These are phyloP conservation scores for Heterodera carotae DNA, from an alignment of 1,140 invertebrate species.

Conservation along the genomic window DNA sequence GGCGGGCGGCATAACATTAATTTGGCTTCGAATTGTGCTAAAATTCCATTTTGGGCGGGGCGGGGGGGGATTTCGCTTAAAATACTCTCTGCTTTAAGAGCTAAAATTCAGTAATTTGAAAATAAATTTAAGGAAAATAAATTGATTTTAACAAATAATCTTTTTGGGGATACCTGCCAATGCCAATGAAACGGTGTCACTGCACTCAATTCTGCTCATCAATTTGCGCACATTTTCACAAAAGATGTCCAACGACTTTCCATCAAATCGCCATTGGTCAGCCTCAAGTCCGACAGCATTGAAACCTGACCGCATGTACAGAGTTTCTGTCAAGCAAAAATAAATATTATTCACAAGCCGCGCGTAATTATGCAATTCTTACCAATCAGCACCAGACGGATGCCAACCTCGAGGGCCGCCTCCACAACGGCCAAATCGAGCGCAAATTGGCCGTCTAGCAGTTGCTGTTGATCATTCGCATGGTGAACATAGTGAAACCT, in stretches of 20 bases:
- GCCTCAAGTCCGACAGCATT: slow-evolving; percentile 29
- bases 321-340: slow-evolving; percentile 42
- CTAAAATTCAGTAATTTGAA: too few species aligned
- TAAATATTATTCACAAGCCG: slow-evolving; percentile 34
- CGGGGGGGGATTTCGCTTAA: too few species aligned
- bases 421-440: slow-evolving; percentile 58
- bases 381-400: slow-evolving; percentile 42
- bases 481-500: slow-evolving; percentile 65
- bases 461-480: slow-evolving; percentile 22
- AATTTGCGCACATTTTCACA: slow-evolving; percentile 39
- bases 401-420: slow-evolving; percentile 58
- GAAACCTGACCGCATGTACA: slow-evolving; percentile 52
- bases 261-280: slow-evolving; percentile 49
- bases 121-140: too few species aligned
- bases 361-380: slow-evolving; percentile 14
- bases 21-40: too few species aligned
- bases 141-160: background rate
- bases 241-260: slow-evolving; percentile 48
- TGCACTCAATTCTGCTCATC: background rate
- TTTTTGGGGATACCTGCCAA: slow-evolving; percentile 47
- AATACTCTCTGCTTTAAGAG: too few species aligned
- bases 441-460: slow-evolving; percentile 42
- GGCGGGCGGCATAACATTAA: too few species aligned
- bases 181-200: slow-evolving; percentile 41
- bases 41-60: too few species aligned